Base-by-base conservation (phyloP, 2,797 vertebrate species). In the Bovichtus diacanthus region DNA sequence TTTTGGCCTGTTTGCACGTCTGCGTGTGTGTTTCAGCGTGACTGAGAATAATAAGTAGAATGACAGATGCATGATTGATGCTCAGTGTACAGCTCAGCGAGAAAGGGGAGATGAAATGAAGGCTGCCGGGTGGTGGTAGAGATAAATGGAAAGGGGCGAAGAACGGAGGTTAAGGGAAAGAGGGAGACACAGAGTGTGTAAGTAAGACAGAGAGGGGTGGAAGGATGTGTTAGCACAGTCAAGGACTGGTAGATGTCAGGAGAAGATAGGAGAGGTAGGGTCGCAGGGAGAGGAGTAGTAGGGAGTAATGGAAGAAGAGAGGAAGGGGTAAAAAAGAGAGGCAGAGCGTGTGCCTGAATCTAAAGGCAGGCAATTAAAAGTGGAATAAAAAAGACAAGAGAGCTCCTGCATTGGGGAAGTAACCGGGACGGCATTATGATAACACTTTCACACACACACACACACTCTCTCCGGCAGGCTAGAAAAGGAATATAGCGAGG, bases 341-440 rank as follows among this genome's bases (percentile, higher is more conserved):
- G 38, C 15, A 59, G 71, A 67, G 66, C 58, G 65, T 9, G 51
- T 56, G 54, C 51, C 50, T 78, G 74, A 70, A 74, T 76, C 51
- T 81, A 43, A 82, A 80, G 73, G 47, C 64, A 82, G 53, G 78
- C 85, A 90, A 90, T 87, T 88, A 89, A 88, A 92, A 85, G 83
- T 72, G 44, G 71, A 86, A 89, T 88, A 85, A 89, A 85, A 39
- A 82, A 86, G 49, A 88, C 69, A 86, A 86, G 70, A 36, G 76
- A 80, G 80, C 72, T 81, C 19, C 69, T 59, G 78, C 80, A 80
- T 85, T 61, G 46, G 46, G 27, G 67, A 74, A 78, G 70, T 43
- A 78, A 83, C 47, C 9, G 64, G 80, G 80, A 80, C 81, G 67
- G 76, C 56, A 85, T 81, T 79, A 88, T 74, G 66, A 78, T 78